Evolutionary conservation across 2,888 invertebrate genomes (phyloP).

Genomic region (Herminia tarsipennalis): DNA sequence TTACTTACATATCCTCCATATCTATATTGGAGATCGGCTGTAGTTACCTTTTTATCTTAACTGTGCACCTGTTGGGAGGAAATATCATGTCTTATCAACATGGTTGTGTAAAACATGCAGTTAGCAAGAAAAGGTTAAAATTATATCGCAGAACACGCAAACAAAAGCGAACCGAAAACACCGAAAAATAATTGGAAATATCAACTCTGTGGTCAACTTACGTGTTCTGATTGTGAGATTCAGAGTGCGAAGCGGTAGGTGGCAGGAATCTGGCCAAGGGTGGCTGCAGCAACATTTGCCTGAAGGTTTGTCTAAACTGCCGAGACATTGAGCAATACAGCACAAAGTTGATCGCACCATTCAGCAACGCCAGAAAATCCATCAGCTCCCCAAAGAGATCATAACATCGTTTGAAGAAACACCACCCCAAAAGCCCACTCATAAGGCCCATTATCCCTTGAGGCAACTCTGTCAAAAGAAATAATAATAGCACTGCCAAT

Average conservation of each 20-base stretch:
- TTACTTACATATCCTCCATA: slow-evolving; percentile 66
- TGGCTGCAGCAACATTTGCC: slow-evolving; percentile 89
- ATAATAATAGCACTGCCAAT: slow-evolving; percentile 93
- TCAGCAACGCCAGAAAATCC: slow-evolving; percentile 95
- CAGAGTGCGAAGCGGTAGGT: slow-evolving; percentile 85
- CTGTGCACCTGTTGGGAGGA: slow-evolving; percentile 73
- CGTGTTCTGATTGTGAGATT: slow-evolving; percentile 88
- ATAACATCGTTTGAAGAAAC: slow-evolving; percentile 93
- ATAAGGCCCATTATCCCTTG: slow-evolving; percentile 91
- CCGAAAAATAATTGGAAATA: not conserved
- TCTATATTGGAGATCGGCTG: slow-evolving; percentile 57
- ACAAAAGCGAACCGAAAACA: slow-evolving; percentile 15
- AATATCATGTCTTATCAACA: slow-evolving; percentile 52
- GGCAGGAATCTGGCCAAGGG: slow-evolving; percentile 87
- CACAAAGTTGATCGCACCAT: slow-evolving; percentile 97
- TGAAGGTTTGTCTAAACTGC: slow-evolving; percentile 94
- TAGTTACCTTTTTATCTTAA: slow-evolving; percentile 77
- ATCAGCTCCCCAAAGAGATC: slow-evolving; percentile 93
- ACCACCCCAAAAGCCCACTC: slow-evolving; percentile 88
- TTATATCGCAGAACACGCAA: not conserved
- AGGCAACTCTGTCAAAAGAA: slow-evolving; percentile 95
- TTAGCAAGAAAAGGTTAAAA: slow-evolving; percentile 16
- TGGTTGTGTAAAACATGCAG: slow-evolving; percentile 28
- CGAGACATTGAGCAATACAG: slow-evolving; percentile 97
- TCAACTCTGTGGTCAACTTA: slow-evolving; percentile 70